These are phyloP conservation scores for Takifugu rubripes DNA, from an alignment of 2,797 vertebrate species.

Conservation along the genomic window DNA sequence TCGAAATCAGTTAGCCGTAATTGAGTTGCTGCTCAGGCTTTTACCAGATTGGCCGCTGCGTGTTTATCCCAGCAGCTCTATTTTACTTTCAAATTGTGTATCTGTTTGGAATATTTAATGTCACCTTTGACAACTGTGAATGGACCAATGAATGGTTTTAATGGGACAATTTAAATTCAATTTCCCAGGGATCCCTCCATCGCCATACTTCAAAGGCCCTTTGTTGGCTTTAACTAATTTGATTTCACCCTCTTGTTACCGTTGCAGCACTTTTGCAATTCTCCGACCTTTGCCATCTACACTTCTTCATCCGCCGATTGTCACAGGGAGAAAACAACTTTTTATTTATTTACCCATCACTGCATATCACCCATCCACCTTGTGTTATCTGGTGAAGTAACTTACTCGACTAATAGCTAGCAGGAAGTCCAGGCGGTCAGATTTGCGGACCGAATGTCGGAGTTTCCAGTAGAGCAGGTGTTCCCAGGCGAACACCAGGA, in stretches of 20 bases:
- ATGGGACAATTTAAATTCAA: conserved; percentile 66
- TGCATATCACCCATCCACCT: background rate
- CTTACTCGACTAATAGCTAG: conserved; percentile 93
- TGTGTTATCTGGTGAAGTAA: background rate
- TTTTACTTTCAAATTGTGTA: conserved; percentile 57
- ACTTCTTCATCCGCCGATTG: too few relatives aligned
- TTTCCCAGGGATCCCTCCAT: conserved; percentile 37
- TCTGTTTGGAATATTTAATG: conserved; percentile 42
- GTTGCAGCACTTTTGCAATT: conserved; percentile 25
- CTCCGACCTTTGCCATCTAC: background rate
- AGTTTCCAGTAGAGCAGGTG: conserved; percentile 96
- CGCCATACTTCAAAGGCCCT: conserved; percentile 34
- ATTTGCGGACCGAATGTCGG: conserved; percentile 83
- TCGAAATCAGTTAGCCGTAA: conserved; percentile 21
- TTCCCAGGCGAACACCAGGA: conserved; percentile 96
- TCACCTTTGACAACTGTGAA: conserved; percentile 24
- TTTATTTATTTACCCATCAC: background rate
- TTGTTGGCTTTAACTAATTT: conserved; percentile 33
- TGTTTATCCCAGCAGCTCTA: conserved; percentile 33
- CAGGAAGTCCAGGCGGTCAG: conserved; percentile 86
- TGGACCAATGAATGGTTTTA: conserved; percentile 45
- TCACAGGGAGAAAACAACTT: too few relatives aligned
- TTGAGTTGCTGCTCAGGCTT: conserved; percentile 41
- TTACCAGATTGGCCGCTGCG: conserved; percentile 29
- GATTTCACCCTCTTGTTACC: conserved; percentile 23